Percentiles rank a stretch among this genome's conserved stretches.
These are phyloP conservation scores for Mormyrops attenuatus DNA, from an alignment of 2,797 vertebrate genomes.

Conservation along the genomic window DNA sequence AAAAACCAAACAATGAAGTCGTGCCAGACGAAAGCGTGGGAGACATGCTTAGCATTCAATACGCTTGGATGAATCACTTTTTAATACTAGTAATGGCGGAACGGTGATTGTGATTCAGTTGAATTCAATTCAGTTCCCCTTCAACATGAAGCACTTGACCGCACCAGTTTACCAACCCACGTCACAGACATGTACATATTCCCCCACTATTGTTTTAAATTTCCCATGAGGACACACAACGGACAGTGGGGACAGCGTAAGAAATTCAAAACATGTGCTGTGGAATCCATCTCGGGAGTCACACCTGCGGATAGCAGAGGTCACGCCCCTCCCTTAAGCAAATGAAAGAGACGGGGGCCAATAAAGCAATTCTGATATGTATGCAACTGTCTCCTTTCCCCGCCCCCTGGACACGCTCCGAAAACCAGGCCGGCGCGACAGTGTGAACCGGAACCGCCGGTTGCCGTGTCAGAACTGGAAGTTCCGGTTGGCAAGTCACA, in stretches of 20 bases:
- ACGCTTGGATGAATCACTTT: background rate
- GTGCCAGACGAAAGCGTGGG: background rate
- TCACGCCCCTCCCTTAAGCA: background rate
- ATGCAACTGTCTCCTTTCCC: background rate
- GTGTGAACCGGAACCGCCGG: conserved; percentile 5
- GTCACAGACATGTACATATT: background rate
- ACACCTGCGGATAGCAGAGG: background rate
- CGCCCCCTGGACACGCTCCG: background rate
- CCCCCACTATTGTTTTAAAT: background rate
- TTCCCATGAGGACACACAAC: background rate
- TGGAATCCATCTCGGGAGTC: background rate
- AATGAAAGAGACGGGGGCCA: background rate
- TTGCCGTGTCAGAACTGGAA: background rate
- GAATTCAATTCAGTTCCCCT: background rate
- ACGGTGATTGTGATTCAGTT: background rate
- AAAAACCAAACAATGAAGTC: background rate
- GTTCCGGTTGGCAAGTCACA: background rate
- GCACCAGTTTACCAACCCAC: background rate
- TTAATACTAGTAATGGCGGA: background rate
- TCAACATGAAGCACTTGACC: background rate
- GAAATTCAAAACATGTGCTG: background rate
- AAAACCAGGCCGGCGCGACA: background rate
- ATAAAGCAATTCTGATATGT: background rate
- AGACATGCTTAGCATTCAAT: background rate
- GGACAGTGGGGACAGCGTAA: background rate